Percentiles rank a stretch among this genome's conserved stretches.
Evolutionary conservation across 2,888 invertebrate genomes (phyloP).

Genomic region (Cordilura impudica): DNA sequence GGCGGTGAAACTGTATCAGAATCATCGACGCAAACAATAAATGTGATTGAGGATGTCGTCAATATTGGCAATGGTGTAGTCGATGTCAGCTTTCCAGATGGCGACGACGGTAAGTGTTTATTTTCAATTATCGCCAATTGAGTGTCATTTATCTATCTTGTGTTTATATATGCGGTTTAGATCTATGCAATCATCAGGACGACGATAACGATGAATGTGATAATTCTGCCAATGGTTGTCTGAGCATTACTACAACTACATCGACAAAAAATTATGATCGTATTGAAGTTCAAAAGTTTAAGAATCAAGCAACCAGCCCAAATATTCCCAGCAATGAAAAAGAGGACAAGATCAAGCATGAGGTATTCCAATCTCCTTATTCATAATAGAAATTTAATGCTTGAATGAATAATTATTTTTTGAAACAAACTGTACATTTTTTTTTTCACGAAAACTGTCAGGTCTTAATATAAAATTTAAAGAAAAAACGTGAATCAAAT

Average conservation of each 20-base stretch:
- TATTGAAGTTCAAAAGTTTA: constrained; percentile 77
- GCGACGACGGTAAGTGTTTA: constrained; percentile 7
- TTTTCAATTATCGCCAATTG: not conserved
- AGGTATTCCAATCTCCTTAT: constrained; percentile 38
- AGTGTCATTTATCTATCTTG: not conserved
- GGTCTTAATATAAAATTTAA: no score
- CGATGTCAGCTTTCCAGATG: constrained; percentile 44
- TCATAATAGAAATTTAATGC: not conserved
- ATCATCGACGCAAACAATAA: constrained; percentile 69
- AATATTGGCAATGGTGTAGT: constrained; percentile 42
- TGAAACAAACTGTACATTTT: no score
- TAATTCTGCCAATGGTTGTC: constrained; percentile 71
- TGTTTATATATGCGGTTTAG: constrained; percentile 21
- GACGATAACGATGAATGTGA: constrained; percentile 71
- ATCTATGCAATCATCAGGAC: constrained; percentile 57
- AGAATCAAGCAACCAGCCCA: constrained; percentile 78
- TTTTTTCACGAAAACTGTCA: no score
- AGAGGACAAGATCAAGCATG: constrained; percentile 65
- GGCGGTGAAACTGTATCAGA: constrained; percentile 68
- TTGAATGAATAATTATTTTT: not conserved
- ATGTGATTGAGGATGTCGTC: constrained; percentile 56
- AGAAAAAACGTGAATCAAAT: no score
- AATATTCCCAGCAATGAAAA: constrained; percentile 74
- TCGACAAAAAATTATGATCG: constrained; percentile 75
- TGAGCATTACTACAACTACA: constrained; percentile 73